Evolutionary conservation across 1,140 invertebrate genomes (phyloP).

Genomic region (Chelonus insularis): DNA sequence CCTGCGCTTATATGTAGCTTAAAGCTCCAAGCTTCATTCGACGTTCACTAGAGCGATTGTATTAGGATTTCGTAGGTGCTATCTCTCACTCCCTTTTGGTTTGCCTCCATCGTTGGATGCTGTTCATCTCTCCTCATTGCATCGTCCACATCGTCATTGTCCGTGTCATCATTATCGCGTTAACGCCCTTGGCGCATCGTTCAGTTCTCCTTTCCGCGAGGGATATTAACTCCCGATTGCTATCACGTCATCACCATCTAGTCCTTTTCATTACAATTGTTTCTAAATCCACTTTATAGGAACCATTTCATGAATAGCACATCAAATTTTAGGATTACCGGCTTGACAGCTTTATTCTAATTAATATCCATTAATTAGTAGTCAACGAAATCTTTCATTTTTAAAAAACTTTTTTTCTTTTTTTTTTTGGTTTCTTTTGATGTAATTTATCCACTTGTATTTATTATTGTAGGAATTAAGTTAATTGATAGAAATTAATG

Average conservation of each 20-base stretch:
- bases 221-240: not conserved
- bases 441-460: no score
- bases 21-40: constrained; percentile 35
- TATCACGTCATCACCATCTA: not conserved
- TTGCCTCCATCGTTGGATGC: not conserved
- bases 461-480: no score
- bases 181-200: constrained; percentile 8
- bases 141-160: constrained; percentile 8
- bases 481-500: no score
- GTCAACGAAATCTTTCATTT: no score
- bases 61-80: constrained; percentile 49
- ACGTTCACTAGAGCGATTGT: constrained; percentile 37
- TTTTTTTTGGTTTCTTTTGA: no score
- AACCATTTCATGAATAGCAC: no score
- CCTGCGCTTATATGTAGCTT: constrained; percentile 35
- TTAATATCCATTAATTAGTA: no score
- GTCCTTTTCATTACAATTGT: no score
- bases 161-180: constrained; percentile 10
- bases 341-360: no score
- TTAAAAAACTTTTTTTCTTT: no score
- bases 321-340: no score
- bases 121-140: not conserved
- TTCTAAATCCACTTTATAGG: no score
- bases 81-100: constrained; percentile 1
- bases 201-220: constrained; percentile 5